Evolutionary conservation across 1,140 invertebrate genomes (phyloP), one percentile per base, ranked within the genome.

Genomic region (Temnothorax nylanderi): DNA sequence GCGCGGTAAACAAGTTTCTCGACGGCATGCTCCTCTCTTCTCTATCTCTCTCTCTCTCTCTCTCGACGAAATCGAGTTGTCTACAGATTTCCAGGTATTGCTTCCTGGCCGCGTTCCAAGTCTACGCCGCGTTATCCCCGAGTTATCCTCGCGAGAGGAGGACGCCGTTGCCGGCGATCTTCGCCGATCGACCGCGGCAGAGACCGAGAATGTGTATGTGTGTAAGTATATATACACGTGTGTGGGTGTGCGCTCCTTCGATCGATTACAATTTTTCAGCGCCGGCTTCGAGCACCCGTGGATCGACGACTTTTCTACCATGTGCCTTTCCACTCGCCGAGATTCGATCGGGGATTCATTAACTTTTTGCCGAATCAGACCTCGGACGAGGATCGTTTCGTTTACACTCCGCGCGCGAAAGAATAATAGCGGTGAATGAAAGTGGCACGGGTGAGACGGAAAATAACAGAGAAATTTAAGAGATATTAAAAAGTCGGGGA

Each of bases 1-100:
- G 87, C 60, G 71, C 87, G 89, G 89, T 91, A 90, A 90, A 91
- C 89, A 91, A 91, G 89, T 91, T 90, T 81, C 89, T 86, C 78
- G 13, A 67, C 58, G 54, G 75, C 58, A 51, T 67, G 67, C 77
- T 62, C 65, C 65, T 54, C 77, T 18, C 69, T 54, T n/a, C 62
- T 49, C 60, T 26, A 0, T 5, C 58, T 47, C 44, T 18, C 58
- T 16, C 21, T 49, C 49, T 26, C 41, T 44, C 26, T 18, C 60
- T 10, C 75, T 32, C 64, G 32, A 88, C 90, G 87, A 90, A 90
- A 91, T 91, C 89, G 87, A 88, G 89, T 91, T 91, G 89, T 88
- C 90, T 84, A 87, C 87, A 90, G 90, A 91, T 90, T 88, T 88
- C 87, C 84, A 88, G 77, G 87, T 91, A 91, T 90, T 74, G 90